Evolutionary conservation across 2,797 vertebrate genomes (phyloP).

Genomic region (Phoxinus dragarum): DNA sequence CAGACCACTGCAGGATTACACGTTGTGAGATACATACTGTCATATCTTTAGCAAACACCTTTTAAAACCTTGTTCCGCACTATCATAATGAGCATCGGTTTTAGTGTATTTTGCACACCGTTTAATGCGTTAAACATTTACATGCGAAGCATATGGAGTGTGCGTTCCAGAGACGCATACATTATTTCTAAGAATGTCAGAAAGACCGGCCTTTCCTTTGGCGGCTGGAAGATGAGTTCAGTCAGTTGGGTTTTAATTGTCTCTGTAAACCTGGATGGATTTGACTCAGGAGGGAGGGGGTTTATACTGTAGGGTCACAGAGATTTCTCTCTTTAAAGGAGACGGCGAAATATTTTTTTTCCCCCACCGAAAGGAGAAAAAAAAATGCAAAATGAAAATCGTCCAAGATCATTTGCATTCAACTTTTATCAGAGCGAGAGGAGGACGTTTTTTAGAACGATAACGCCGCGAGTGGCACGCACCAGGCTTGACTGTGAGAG

Average conservation of each 20-base stretch:
- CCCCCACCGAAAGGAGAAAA: conserved; percentile 33
- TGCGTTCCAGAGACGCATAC: background rate
- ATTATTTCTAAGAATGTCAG: conserved; percentile 16
- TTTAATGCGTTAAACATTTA: conserved; percentile 43
- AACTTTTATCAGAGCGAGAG: conserved; percentile 80
- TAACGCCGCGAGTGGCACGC: conserved; percentile 74
- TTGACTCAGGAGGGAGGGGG: background rate
- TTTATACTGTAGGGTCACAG: conserved; percentile 34
- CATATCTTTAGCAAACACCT: conserved; percentile 50
- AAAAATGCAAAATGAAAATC: conserved; percentile 71
- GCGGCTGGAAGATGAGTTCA: background rate
- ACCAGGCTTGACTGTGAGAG: conserved; percentile 69
- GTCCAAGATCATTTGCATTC: conserved; percentile 84
- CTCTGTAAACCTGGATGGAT: conserved; percentile 33
- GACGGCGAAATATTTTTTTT: background rate
- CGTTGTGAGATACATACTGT: conserved; percentile 12
- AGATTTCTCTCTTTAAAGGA: background rate
- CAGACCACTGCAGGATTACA: background rate
- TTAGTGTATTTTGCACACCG: conserved; percentile 45
- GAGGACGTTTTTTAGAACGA: conserved; percentile 81
- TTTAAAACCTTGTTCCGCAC: conserved; percentile 35
- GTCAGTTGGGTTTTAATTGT: conserved; percentile 51
- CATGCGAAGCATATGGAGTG: conserved; percentile 1
- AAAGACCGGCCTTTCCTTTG: background rate
- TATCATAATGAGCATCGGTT: conserved; percentile 42